phyloP scores from a whole-genome alignment of 2,888 invertebrate species.

The Drosophila diplacantha region DNA sequence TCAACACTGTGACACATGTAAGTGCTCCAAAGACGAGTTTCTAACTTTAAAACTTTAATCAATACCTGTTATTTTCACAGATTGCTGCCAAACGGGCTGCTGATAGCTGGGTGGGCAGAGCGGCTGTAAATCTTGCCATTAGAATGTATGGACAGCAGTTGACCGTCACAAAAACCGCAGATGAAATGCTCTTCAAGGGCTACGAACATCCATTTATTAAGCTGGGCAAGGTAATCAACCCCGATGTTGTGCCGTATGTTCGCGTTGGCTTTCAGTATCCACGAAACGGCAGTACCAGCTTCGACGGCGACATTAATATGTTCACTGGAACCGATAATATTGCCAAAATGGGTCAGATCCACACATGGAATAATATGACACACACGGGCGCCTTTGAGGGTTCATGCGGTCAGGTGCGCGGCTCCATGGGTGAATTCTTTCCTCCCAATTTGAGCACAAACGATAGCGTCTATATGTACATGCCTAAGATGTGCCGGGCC shows the following conservation, averaged over 20 bases:
- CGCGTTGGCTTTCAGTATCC: slow-evolving; percentile 90
- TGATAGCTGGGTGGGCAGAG: slow-evolving; percentile 1
- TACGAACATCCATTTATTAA: slow-evolving; percentile 85
- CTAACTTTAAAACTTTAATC: neutral
- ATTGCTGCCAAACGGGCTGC: slow-evolving; percentile 57
- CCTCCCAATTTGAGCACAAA: slow-evolving; percentile 82
- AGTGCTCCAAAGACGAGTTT: slow-evolving; percentile 71
- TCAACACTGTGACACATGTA: slow-evolving; percentile 89
- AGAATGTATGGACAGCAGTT: slow-evolving; percentile 76
- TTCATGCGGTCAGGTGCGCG: slow-evolving; percentile 82
- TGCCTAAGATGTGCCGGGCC: slow-evolving; percentile 87
- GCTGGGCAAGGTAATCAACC: slow-evolving; percentile 80
- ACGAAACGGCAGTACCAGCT: slow-evolving; percentile 86
- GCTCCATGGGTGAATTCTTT: slow-evolving; percentile 90
- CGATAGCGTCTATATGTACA: slow-evolving; percentile 82
- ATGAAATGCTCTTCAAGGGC: slow-evolving; percentile 87
- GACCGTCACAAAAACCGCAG: slow-evolving; percentile 81
- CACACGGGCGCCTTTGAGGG: slow-evolving; percentile 79
- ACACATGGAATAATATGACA: slow-evolving; percentile 85
- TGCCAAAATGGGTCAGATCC: slow-evolving; percentile 83
- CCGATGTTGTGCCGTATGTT: slow-evolving; percentile 82
- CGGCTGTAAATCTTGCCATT: neutral
- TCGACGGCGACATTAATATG: slow-evolving; percentile 88
- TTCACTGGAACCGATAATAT: slow-evolving; percentile 83
- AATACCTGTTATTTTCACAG: slow-evolving; percentile 59